These are phyloP conservation scores for Motacilla tschutschensis DNA, from an alignment of 2,113 vertebrate genomes.

Conservation along the genomic window DNA sequence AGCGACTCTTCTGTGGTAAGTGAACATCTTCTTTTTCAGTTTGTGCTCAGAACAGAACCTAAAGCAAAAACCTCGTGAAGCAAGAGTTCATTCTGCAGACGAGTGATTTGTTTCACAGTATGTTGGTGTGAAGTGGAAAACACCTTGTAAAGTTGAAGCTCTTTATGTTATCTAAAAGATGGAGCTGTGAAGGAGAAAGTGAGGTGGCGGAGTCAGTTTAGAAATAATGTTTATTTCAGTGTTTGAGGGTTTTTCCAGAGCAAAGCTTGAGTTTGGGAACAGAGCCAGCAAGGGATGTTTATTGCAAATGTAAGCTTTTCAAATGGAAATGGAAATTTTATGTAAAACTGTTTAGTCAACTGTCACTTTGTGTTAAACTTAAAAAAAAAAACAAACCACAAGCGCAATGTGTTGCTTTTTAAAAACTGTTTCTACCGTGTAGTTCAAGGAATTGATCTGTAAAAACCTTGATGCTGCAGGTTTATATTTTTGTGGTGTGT, in stretches of 20 bases:
- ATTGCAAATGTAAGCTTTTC: constrained; percentile 10
- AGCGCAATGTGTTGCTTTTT: not conserved
- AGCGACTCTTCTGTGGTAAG: not conserved
- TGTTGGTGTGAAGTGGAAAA: constrained; percentile 24
- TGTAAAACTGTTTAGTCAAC: constrained; percentile 9
- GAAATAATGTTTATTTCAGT: constrained; percentile 27
- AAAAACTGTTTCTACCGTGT: not conserved
- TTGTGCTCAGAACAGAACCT: not conserved
- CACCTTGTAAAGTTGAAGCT: constrained; percentile 1
- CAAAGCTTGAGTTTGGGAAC: not conserved
- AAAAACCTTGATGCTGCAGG: not conserved
- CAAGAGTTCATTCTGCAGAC: not conserved
- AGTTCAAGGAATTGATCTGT: not conserved
- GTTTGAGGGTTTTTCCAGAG: constrained; percentile 9
- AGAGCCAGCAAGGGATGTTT: not conserved
- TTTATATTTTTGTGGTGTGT: not conserved
- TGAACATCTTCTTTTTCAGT: constrained; percentile 8
- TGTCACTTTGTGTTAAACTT: not conserved
- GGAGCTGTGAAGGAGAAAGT: not conserved
- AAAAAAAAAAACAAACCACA: not conserved
- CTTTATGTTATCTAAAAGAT: not conserved
- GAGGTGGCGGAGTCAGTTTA: not conserved
- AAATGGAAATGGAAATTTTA: constrained; percentile 34
- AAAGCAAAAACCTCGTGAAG: not conserved
- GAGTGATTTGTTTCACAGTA: not conserved